A percentile compares a stretch with the other conserved stretches of the same genome.
phyloP scores from a whole-genome alignment of 2,113 vertebrate species.

The Aviceda subcristata region DNA sequence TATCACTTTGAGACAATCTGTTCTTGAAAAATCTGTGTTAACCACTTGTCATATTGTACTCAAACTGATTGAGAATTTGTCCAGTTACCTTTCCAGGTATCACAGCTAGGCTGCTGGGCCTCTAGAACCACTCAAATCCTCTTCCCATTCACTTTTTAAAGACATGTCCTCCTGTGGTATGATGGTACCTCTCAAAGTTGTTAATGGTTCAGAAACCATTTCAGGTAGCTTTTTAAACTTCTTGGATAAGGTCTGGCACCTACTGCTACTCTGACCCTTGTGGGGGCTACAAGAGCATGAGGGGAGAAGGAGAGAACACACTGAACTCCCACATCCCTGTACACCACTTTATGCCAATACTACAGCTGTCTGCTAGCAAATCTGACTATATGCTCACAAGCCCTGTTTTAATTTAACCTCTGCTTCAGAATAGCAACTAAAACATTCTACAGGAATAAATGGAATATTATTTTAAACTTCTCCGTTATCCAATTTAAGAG shows the following conservation, averaged over 20 bases:
- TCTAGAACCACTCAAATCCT: neutral
- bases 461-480: neutral
- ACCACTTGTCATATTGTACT: neutral
- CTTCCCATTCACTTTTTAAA: too few species aligned
- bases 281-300: too few species aligned
- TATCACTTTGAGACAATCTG: neutral
- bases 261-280: too few species aligned
- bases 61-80: neutral
- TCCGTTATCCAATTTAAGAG: neutral
- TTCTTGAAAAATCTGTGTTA: neutral
- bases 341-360: neutral
- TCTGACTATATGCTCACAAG: neutral
- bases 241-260: neutral
- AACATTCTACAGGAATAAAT: neutral
- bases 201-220: neutral
- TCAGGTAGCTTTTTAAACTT: neutral
- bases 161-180: rapidly evolving
- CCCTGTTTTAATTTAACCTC: neutral
- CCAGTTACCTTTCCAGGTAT: neutral
- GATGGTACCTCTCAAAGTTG: too few species aligned
- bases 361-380: neutral
- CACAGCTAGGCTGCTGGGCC: neutral
- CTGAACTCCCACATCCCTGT: neutral
- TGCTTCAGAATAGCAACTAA: neutral
- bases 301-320: neutral